Evolutionary conservation across 2,888 invertebrate species (phyloP), one percentile per base, ranked within the genome.

Genomic region (Stratiomys singularior): DNA sequence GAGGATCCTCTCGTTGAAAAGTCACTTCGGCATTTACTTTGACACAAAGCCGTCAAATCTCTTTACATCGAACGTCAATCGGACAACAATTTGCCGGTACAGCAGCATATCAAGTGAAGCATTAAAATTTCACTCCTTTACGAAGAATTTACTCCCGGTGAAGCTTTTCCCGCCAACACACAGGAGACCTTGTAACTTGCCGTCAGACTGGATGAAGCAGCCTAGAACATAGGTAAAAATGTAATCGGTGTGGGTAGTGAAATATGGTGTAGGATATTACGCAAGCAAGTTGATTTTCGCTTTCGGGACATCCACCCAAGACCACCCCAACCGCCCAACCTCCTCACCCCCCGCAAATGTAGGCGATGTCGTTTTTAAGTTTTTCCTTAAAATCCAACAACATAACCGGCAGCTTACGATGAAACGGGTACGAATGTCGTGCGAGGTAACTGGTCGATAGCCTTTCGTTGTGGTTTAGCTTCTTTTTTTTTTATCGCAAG

Each of bases 61-160:
- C 47, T 72, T 77, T 79, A 77, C 63, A 58, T 46, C 23, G 27
- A 76, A 79, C 71, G 77, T 79, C 79, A 79, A 79, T 79, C 79
- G 79, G 76, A 56, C 52, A 67, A 77, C 77, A 79, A 79, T 77
- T 79, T 79, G 77, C 77, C 46, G 77, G 69, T 77, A 76, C 77
- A 64, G 52, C 58, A 67, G 60, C 67, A 64, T 77, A 76, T 77
- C 76, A 79, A 78, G 76, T 78, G 78, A 76, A 76, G 76, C 78
- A 76, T 76, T 76, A 78, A 78, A 78, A 72, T 77, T 72, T 78
- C 76, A 46, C 76, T 52, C 27, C 18, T 63, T 66, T 30, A 27
- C 76, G 58, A 47, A 27, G 76, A 60, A 37, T 74, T 58, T 56
- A 28, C 30, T 37, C 76, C 72, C 63, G 18, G 30, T 72, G 76